Conservation (phyloP, 2,113 vertebrate species). For the Hemiscyllium ocellatum region DNA sequence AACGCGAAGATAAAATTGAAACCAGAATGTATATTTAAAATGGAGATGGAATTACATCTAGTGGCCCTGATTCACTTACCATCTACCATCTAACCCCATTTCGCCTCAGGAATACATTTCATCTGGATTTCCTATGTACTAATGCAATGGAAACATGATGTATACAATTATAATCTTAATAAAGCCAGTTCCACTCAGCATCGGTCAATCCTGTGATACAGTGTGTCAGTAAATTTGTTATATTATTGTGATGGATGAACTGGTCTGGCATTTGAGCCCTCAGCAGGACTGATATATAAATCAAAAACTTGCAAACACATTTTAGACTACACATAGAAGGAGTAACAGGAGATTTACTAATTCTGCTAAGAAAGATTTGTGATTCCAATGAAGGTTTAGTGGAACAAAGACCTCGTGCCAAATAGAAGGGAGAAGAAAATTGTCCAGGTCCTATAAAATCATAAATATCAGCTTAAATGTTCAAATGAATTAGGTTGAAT, state of each 20-base stretch:
- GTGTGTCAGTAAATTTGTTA: not conserved
- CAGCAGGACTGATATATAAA: slow-evolving; percentile 7
- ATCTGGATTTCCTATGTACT: not conserved
- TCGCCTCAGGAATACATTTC: not conserved
- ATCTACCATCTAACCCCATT: not conserved
- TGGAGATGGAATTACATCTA: not conserved
- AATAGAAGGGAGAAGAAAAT: not conserved
- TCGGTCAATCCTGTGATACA: not conserved
- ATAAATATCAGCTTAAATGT: not conserved
- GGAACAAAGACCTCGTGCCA: not conserved
- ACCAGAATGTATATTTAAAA: not conserved
- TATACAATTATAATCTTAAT: not conserved
- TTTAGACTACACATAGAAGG: not conserved
- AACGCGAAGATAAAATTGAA: not conserved
- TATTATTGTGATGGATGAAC: not conserved
- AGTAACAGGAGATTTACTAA: not conserved
- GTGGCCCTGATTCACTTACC: not conserved
- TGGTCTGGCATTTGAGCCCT: not conserved
- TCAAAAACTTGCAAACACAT: not conserved
- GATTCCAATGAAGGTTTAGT: not conserved
- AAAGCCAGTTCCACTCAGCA: not conserved
- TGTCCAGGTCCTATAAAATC: not conserved
- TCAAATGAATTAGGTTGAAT: not conserved
- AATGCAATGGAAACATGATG: not conserved
- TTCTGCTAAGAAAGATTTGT: not conserved